These are phyloP conservation scores for Harpalus rufipes DNA, from an alignment of 2,888 invertebrate species.

Conservation along the genomic window DNA sequence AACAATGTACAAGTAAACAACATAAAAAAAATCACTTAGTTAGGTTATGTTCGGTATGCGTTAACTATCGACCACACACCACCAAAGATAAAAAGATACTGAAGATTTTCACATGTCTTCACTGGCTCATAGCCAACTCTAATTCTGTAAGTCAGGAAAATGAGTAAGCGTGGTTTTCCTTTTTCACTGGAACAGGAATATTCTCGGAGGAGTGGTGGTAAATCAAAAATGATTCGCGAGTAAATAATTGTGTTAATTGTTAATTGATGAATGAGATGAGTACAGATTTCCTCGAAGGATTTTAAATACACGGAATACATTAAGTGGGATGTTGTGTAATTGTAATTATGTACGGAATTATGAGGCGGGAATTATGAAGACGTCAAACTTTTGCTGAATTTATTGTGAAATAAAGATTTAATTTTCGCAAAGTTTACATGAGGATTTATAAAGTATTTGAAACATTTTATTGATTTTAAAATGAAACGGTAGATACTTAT, in stretches of 20 bases:
- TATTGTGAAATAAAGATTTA: neutral
- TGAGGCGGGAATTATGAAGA: neutral
- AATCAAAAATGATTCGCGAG: neutral
- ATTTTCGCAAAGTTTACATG: no score
- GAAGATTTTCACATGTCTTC: constrained; percentile 11
- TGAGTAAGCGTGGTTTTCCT: neutral
- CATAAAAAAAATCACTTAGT: neutral
- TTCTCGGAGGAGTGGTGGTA: constrained; percentile 16
- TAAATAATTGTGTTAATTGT: constrained; percentile 23
- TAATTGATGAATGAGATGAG: constrained; percentile 14
- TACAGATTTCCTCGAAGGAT: neutral
- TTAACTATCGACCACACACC: constrained; percentile 8
- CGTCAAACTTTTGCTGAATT: neutral
- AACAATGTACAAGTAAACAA: neutral
- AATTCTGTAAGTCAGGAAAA: constrained; percentile 35
- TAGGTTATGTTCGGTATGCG: neutral
- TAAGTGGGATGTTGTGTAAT: no score
- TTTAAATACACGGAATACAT: neutral
- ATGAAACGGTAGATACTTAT: no score
- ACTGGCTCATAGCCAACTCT: constrained; percentile 1
- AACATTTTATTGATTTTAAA: no score
- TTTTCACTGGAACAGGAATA: neutral
- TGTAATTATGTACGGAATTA: no score
- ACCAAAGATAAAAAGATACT: constrained; percentile 10
- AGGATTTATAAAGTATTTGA: no score